Evolutionary conservation across 2,888 invertebrate species (phyloP).

Genomic region (Drosophila yooni): DNA sequence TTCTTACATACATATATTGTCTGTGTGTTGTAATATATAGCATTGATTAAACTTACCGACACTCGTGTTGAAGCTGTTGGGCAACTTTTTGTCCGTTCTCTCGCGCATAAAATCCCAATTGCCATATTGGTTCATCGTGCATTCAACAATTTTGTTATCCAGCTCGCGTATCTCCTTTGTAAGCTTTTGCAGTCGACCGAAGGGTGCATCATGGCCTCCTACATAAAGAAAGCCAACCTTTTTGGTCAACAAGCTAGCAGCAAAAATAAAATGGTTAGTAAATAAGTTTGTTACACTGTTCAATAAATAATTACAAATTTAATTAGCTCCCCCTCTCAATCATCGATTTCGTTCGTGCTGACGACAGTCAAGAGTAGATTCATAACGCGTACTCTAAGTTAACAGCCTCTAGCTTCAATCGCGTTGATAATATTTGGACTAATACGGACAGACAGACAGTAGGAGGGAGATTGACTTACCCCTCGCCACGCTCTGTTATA

Average conservation of each 20-base stretch:
- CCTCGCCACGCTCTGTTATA: conserved; percentile 89
- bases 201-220: conserved; percentile 89
- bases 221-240: conserved; percentile 92
- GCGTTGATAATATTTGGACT: not conserved
- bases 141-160: conserved; percentile 98
- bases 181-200: conserved; percentile 90
- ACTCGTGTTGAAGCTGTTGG: conserved; percentile 95
- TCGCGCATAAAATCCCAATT: conserved; percentile 98
- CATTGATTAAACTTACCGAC: conserved; percentile 80
- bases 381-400: not conserved
- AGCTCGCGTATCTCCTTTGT: conserved; percentile 91
- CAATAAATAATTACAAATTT: not conserved
- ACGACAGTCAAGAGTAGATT: not conserved
- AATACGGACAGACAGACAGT: not conserved
- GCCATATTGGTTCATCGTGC: conserved; percentile 90
- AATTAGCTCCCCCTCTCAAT: not conserved
- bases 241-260: conserved; percentile 87
- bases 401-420: not conserved
- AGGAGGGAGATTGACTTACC: conserved; percentile 86
- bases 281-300: not conserved
- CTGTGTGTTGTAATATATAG: conserved; percentile 66
- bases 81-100: conserved; percentile 97
- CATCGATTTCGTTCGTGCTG: not conserved
- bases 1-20: not conserved
- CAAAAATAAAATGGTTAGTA: conserved; percentile 9